Conservation (phyloP, 2,888 invertebrate species). For the Salticus scenicus region DNA sequence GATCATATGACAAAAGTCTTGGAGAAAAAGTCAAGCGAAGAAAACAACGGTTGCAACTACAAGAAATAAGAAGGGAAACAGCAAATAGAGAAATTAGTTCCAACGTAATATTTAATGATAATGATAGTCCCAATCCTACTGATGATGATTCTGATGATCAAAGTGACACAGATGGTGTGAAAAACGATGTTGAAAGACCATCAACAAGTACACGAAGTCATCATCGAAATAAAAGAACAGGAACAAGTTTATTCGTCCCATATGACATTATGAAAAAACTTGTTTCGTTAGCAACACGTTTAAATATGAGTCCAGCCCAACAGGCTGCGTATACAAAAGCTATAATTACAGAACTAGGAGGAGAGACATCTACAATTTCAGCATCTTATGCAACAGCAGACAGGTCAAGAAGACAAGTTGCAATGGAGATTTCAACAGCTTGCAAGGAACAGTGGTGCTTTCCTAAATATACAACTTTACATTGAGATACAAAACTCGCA, state of each 20-base stretch:
- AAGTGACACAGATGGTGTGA: conserved; percentile 9
- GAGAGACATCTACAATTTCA: conserved; percentile 4
- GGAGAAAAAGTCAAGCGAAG: not conserved
- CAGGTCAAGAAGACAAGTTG: conserved; percentile 9
- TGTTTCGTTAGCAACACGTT: conserved; percentile 22
- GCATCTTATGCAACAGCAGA: not conserved
- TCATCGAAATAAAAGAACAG: not conserved
- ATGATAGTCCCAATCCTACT: not conserved
- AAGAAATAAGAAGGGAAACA: not conserved
- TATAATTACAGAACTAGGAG: conserved; percentile 8
- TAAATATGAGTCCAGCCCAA: conserved; percentile 13
- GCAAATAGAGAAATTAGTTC: not conserved
- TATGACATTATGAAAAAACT: conserved; percentile 17
- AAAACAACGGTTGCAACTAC: not conserved
- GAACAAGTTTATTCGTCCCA: not conserved
- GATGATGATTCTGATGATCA: conserved; percentile 4
- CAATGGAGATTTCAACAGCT: not conserved
- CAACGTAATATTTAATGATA: conserved; percentile 2
- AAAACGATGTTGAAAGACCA: not conserved
- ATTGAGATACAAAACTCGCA: not conserved
- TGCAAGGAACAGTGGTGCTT: conserved; percentile 7
- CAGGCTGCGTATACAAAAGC: not conserved
- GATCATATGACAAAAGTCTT: conserved; percentile 11
- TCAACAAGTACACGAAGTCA: not conserved
- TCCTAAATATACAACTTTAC: conserved; percentile 8